Conservation (phyloP, 1,140 invertebrate species). For the Papilio xuthus region DNA sequence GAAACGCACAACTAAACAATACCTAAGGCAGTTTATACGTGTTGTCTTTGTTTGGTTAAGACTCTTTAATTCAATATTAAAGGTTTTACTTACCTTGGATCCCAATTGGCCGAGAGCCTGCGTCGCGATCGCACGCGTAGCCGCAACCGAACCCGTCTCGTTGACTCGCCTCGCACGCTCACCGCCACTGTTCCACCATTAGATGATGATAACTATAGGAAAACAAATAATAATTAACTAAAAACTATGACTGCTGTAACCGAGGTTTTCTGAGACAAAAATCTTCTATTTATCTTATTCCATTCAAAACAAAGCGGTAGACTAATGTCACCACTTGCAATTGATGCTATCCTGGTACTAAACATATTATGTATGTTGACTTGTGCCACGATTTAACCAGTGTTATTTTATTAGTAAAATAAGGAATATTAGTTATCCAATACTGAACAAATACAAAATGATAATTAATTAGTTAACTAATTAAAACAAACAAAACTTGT, state of each 20-base stretch:
- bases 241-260: too few relatives aligned
- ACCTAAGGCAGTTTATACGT: too few relatives aligned
- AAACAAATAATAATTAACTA: background rate
- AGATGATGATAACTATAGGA: slow-evolving; percentile 59
- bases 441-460: background rate
- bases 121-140: slow-evolving; percentile 62
- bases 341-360: too few relatives aligned
- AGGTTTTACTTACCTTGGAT: slow-evolving; percentile 62
- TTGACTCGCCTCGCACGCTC: slow-evolving; percentile 66
- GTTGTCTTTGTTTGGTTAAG: background rate
- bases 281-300: too few relatives aligned
- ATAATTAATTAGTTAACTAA: background rate
- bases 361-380: too few relatives aligned
- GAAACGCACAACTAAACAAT: too few relatives aligned
- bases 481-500: slow-evolving; percentile 11
- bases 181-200: slow-evolving; percentile 64
- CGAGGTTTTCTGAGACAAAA: too few relatives aligned
- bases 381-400: too few relatives aligned
- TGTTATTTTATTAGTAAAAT: background rate
- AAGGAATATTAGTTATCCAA: too few relatives aligned
- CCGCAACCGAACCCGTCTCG: slow-evolving; percentile 58
- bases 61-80: background rate
- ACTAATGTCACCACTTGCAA: too few relatives aligned
- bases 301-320: too few relatives aligned
- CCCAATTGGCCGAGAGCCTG: slow-evolving; percentile 72